Percentiles rank a stretch among this genome's conserved stretches.
These are phyloP conservation scores for Diaperis boleti DNA, from an alignment of 2,888 invertebrate species.

Conservation along the genomic window DNA sequence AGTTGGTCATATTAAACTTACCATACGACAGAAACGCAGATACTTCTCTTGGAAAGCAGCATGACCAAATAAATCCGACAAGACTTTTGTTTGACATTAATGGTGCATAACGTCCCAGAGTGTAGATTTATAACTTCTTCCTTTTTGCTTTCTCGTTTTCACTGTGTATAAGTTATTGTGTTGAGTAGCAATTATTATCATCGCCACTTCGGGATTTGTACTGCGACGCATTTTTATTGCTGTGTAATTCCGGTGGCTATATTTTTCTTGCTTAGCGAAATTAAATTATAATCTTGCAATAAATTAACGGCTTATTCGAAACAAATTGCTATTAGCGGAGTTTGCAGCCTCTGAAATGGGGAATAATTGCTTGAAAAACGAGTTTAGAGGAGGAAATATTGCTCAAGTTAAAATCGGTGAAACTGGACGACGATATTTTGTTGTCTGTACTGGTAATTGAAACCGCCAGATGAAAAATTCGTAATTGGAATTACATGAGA, in stretches of 20 bases:
- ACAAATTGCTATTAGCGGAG: slow-evolving; percentile 9
- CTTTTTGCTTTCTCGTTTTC: slow-evolving; percentile 32
- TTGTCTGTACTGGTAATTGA: too few species aligned
- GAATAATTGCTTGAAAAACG: slow-evolving; percentile 19
- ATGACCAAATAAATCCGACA: slow-evolving; percentile 40
- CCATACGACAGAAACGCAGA: slow-evolving; percentile 28
- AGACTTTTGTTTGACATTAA: slow-evolving; percentile 43
- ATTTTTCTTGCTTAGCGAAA: slow-evolving; percentile 10
- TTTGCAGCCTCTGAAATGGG: not conserved
- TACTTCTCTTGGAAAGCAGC: slow-evolving; percentile 33
- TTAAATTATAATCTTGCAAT: slow-evolving; percentile 22
- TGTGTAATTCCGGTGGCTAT: not conserved
- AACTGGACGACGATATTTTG: not conserved
- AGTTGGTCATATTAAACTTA: slow-evolving; percentile 31
- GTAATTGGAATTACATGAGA: too few species aligned
- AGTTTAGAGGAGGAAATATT: slow-evolving; percentile 2
- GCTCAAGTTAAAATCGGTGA: not conserved
- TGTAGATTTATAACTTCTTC: slow-evolving; percentile 40
- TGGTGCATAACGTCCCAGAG: slow-evolving; percentile 36
- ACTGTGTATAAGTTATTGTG: slow-evolving; percentile 13
- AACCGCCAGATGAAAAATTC: too few species aligned
- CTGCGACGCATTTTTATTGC: not conserved
- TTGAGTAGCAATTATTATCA: slow-evolving; percentile 7
- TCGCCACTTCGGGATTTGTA: not conserved
- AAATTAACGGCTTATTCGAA: slow-evolving; percentile 20